phyloP scores from a whole-genome alignment of 2,113 vertebrate species.

The Tachysurus vachellii region DNA sequence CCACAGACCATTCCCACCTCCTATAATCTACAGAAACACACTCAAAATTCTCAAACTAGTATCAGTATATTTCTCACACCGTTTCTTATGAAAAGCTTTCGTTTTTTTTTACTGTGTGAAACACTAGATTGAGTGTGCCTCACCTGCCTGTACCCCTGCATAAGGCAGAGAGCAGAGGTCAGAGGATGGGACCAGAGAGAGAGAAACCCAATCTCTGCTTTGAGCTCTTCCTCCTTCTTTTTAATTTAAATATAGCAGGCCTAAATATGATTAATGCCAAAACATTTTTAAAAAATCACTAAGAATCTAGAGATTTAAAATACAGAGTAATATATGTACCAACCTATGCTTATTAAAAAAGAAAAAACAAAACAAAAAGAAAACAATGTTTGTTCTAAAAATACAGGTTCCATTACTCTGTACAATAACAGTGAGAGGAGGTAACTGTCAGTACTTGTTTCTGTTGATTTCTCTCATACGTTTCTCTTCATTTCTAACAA shows the following conservation, averaged over 20 bases:
- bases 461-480: background rate
- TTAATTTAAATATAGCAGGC: background rate
- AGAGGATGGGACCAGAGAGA: conserved; percentile 20
- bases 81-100: background rate
- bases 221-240: background rate
- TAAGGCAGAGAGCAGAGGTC: conserved; percentile 11
- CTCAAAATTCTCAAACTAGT: background rate
- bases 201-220: conserved; percentile 31
- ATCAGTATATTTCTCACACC: background rate
- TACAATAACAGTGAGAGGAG: background rate
- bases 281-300: background rate
- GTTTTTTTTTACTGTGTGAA: background rate
- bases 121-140: conserved; percentile 9
- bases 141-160: conserved; percentile 32
- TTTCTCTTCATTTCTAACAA: conserved; percentile 10
- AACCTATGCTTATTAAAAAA: background rate
- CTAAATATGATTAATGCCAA: conserved; percentile 8
- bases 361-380: too few species aligned
- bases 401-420: background rate
- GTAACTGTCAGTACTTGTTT: background rate
- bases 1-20: background rate
- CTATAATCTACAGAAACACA: background rate
- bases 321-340: background rate
- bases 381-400: background rate
- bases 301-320: background rate